Percentiles rank a stretch among this genome's conserved stretches.
These are phyloP conservation scores for Philereme vetulata DNA, from an alignment of 2,888 invertebrate species.

Conservation along the genomic window DNA sequence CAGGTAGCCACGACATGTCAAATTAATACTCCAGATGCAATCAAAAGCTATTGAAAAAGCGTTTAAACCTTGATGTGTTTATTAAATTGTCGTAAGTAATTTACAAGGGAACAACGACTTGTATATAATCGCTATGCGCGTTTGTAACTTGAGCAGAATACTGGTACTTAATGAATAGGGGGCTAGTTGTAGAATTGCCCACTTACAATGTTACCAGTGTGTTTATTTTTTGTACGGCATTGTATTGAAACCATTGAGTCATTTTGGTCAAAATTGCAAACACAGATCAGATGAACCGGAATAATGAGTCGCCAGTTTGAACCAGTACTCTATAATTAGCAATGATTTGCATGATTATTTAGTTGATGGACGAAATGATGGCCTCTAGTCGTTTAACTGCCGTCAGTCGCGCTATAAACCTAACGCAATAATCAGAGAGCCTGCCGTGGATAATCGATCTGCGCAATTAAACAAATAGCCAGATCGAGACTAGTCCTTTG, in stretches of 20 bases:
- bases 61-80: conserved; percentile 77
- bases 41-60: conserved; percentile 73
- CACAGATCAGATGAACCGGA: not conserved
- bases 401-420: conserved; percentile 36
- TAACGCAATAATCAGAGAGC: conserved; percentile 50
- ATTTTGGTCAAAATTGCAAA: conserved; percentile 6
- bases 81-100: conserved; percentile 79
- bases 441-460: conserved; percentile 64
- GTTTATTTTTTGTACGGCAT: conserved; percentile 24
- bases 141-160: conserved; percentile 34
- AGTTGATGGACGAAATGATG: conserved; percentile 35
- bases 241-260: conserved; percentile 14
- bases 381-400: conserved; percentile 39
- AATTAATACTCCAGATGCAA: conserved; percentile 72
- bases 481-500: conserved; percentile 49
- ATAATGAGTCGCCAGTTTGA: conserved; percentile 26
- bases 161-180: conserved; percentile 26
- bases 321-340: conserved; percentile 23
- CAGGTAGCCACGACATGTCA: conserved; percentile 65
- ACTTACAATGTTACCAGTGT: conserved; percentile 19
- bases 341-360: conserved; percentile 37
- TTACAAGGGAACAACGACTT: conserved; percentile 59
- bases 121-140: conserved; percentile 46
- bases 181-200: conserved; percentile 26
- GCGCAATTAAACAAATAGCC: conserved; percentile 66